A percentile compares a stretch with the other conserved stretches of the same genome.
phyloP scores from a whole-genome alignment of 2,113 vertebrate species.

The Strix uralensis region DNA sequence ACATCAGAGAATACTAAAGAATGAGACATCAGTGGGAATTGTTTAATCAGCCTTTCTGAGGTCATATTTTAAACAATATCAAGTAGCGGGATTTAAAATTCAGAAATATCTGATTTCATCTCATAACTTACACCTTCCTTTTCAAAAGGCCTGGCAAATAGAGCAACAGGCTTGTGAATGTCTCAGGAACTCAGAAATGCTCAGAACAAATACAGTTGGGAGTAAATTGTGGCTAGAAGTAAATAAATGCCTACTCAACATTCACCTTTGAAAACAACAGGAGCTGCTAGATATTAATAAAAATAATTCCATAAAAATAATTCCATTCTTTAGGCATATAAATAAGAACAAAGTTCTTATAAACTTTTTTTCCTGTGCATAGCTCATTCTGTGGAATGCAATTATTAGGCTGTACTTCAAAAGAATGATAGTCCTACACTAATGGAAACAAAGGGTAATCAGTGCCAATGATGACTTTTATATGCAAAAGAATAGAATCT shows the following conservation, averaged over 20 bases:
- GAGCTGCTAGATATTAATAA: background rate
- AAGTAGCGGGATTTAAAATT: background rate
- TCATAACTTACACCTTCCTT: background rate
- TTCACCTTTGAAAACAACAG: background rate
- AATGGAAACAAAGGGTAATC: slow-evolving; percentile 21
- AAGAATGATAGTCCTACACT: slow-evolving; percentile 17
- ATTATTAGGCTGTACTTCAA: slow-evolving; percentile 25
- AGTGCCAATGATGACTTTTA: slow-evolving; percentile 18
- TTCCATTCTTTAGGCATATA: background rate
- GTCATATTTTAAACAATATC: background rate
- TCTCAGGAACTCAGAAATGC: background rate
- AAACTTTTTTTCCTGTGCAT: background rate
- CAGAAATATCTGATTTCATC: background rate
- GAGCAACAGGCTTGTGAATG: background rate
- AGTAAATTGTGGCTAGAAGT: background rate
- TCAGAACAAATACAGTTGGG: background rate
- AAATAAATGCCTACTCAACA: background rate
- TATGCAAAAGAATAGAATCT: slow-evolving; percentile 29
- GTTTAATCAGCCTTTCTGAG: background rate
- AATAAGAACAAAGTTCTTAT: background rate
- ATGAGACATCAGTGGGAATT: background rate
- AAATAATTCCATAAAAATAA: background rate
- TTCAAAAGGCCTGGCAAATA: background rate
- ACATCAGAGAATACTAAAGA: background rate
- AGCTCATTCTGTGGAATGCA: slow-evolving; percentile 9